Conservation (phyloP, 2,797 vertebrate species). For the Thripadectes ignobilis region DNA sequence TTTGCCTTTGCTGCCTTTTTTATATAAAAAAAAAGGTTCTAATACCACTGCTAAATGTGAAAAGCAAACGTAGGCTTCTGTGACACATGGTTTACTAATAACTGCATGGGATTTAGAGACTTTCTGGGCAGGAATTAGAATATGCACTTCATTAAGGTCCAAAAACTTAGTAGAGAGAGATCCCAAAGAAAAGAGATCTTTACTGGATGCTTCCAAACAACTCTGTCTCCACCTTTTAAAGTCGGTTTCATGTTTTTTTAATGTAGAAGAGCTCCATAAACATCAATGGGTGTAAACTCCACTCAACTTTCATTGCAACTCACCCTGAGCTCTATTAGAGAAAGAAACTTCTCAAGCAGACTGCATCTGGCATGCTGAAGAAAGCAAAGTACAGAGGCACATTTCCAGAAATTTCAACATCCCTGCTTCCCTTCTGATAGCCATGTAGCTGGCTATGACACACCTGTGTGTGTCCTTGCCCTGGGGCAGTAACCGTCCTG, state of each 20-base stretch:
- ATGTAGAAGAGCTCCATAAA: not conserved
- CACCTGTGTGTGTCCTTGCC: not conserved
- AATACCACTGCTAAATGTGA: not conserved
- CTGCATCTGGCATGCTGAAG: not conserved
- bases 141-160: not conserved
- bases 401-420: conserved; percentile 17
- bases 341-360: not conserved
- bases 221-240: not conserved
- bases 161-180: not conserved
- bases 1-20: not conserved
- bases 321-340: not conserved
- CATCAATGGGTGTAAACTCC: not conserved
- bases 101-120: not conserved
- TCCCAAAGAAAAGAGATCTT: not conserved
- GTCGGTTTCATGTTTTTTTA: not conserved
- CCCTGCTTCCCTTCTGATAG: not conserved
- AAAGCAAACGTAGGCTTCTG: not conserved
- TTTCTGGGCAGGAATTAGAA: not conserved
- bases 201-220: not conserved
- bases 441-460: not conserved
- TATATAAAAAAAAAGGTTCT: not conserved
- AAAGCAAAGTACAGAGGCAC: not conserved
- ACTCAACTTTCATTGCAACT: not conserved
- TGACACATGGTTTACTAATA: not conserved
- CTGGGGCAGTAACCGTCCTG: conserved; percentile 12